Evolutionary conservation across 2,113 vertebrate species (phyloP), one percentile per base, ranked within the genome.

Genomic region (Osmerus mordax): DNA sequence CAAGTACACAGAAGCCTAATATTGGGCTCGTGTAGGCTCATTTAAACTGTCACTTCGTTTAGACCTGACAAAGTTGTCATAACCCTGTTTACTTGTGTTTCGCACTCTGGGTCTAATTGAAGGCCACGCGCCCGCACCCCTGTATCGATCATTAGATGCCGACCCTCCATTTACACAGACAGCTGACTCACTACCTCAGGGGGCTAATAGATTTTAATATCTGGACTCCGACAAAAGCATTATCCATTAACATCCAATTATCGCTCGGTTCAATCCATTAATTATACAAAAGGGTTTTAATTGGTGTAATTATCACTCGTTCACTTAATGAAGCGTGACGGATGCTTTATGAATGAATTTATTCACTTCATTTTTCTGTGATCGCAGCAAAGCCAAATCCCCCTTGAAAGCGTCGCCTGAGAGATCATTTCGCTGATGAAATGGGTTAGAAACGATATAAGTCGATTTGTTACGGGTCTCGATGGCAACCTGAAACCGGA

Each of bases 211-310:
- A 79, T 81, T 74, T 86, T 73, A 82, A 78, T 79, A 85, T 73
- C 78, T 54, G 66, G 62, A 77, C 85, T 83, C 90, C 90, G 83
- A 92, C 91, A 93, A 92, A 94, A 93, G 91, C 92, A 93, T 94
- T 94, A 95, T 96, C 94, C 96, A 98, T 99, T 98, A 99, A 95
- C 95, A 97, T 96, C 96, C 93, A 98, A 97, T 98, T 96, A 98
- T 92, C 90, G 90, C 92, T 90, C 65, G 87, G 94, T 93, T 91
- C 93, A 90, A 94, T 89, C 92, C 94, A 98, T 98, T 99, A 97
- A 95, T 96, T 97, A 95, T 95, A 95, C 94, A 96, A 94, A 64
- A 95, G 93, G 85, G 87, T 87, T 92, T 95, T 96, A 97, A 98
- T 98, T 97, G 95, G 94, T 90, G 94, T 96, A 96, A 97, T 98